Conservation (phyloP, 2,888 invertebrate species). For the Agrotis puta region DNA sequence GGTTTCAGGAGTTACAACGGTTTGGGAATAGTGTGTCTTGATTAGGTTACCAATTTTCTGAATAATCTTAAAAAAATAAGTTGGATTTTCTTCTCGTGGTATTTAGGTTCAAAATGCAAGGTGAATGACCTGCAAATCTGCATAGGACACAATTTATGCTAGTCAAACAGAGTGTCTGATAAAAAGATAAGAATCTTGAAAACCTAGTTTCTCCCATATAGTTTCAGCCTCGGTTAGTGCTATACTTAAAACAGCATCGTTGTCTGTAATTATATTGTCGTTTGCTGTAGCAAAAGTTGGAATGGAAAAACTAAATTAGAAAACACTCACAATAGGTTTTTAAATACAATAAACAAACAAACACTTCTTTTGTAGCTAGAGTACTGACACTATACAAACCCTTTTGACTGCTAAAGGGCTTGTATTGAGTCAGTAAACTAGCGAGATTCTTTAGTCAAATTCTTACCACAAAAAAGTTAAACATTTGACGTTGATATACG, state of each 20-base stretch:
- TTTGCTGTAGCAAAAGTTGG: slow-evolving; percentile 5
- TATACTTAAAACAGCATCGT: not conserved
- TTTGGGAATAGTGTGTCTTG: not conserved
- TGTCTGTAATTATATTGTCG: slow-evolving; percentile 30
- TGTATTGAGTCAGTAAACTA: not conserved
- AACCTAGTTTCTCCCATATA: slow-evolving; percentile 25
- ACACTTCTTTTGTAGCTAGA: not conserved
- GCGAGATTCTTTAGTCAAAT: not conserved
- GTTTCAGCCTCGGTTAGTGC: slow-evolving; percentile 7
- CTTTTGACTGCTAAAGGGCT: not conserved
- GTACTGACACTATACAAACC: not conserved
- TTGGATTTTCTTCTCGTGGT: too few species aligned
- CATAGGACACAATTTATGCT: slow-evolving; percentile 28
- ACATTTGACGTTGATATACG: too few species aligned
- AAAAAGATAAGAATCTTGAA: slow-evolving; percentile 35
- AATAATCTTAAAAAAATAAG: too few species aligned
- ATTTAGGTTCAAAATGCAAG: slow-evolving; percentile 28
- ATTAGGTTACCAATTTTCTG: too few species aligned
- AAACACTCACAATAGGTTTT: slow-evolving; percentile 1
- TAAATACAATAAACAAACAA: not conserved
- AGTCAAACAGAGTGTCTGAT: slow-evolving; percentile 31
- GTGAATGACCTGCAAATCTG: slow-evolving; percentile 39
- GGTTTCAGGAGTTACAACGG: too few species aligned
- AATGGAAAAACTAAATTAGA: not conserved
- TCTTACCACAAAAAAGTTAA: too few species aligned